Conservation (phyloP, 2,113 vertebrate genomes). For the Plotosus lineatus region DNA sequence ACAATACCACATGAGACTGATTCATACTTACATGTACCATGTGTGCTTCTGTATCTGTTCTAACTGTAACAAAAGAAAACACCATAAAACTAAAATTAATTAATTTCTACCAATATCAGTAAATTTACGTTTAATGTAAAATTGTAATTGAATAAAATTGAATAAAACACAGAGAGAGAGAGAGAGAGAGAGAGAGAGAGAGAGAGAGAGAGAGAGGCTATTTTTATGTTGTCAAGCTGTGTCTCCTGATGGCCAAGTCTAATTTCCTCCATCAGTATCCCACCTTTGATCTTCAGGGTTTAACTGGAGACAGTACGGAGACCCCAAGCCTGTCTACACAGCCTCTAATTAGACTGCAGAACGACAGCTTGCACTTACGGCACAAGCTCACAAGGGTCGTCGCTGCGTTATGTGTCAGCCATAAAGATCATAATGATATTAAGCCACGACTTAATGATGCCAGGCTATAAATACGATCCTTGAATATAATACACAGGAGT, state of each 20-base stretch:
- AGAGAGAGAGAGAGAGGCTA: neutral
- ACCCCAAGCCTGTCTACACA: neutral
- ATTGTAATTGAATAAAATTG: neutral
- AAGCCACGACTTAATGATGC: neutral
- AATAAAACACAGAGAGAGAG: neutral
- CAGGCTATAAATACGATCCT: conserved; percentile 11
- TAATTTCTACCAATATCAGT: conserved; percentile 13
- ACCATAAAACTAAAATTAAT: conserved; percentile 6
- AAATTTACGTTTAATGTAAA: neutral
- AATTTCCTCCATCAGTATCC: conserved; percentile 20
- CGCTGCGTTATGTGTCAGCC: conserved; percentile 12
- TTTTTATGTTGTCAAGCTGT: conserved; percentile 14
- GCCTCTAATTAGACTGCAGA: conserved; percentile 32
- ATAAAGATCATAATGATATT: conserved; percentile 16
- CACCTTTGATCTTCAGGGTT: conserved; percentile 34
- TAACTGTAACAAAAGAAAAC: conserved; percentile 77
- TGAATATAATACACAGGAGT: neutral
- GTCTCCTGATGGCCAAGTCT: conserved; percentile 33
- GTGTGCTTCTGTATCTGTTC: conserved; percentile 99
- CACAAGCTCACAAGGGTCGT: conserved; percentile 22
- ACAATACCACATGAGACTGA: neutral
- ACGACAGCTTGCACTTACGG: conserved; percentile 1
- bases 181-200: neutral
- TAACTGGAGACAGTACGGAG: conserved; percentile 31
- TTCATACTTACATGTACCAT: conserved; percentile 96